Base-by-base conservation (phyloP, 64 coral and sea anemone genomes). In the Acropora tenuis region DNA sequence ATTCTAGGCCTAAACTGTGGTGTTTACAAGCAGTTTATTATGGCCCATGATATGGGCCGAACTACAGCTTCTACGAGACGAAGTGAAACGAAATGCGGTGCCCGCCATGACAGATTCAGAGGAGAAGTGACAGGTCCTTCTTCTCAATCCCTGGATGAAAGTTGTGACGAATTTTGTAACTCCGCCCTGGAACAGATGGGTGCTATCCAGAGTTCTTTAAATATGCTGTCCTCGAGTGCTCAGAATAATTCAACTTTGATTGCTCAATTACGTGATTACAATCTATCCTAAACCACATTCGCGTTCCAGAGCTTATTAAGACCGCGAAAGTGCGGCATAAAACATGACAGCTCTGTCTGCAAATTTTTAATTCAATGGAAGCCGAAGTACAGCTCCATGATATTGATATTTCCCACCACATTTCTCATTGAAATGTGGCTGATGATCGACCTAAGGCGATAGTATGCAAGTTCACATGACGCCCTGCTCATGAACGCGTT, bases 391-490 rank as follows among this genome's bases (percentile, higher is more conserved):
- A 42, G 18, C 69, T 9, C 10, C 41, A 73, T 2, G 82, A 85
- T 85, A 85, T 85, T 45, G 82, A 85, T 85, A 60, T 67, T 58
- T 57, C 58, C 66, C 82, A 85, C 41, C 59, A 12, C 9, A 63
- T 63, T 63, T 63, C 59, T 63, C 59, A 63, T 63, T 12, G 59
- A 63, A 63, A 85, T 17, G 47, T 40, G 50, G 12, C 60, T 67
- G 82, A 67, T 61, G 77, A 66, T 78, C 44, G 53, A 18, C 76
- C 88, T 61, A 89, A 89, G 55, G 75, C 88, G 76, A 89, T 89
- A 46, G 77, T 89, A 30, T 89, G 88, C 55, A 89, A 89, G 44
- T 89, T 89, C 59, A 79, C 76, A 58, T 75, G 88, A 58, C 88
- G 88, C 17, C 88, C 79, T 78, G 49, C 76, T 63, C 88, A 75